Conservation (phyloP, 2,113 vertebrate genomes). For the Rhinolophus ferrumequinum region DNA sequence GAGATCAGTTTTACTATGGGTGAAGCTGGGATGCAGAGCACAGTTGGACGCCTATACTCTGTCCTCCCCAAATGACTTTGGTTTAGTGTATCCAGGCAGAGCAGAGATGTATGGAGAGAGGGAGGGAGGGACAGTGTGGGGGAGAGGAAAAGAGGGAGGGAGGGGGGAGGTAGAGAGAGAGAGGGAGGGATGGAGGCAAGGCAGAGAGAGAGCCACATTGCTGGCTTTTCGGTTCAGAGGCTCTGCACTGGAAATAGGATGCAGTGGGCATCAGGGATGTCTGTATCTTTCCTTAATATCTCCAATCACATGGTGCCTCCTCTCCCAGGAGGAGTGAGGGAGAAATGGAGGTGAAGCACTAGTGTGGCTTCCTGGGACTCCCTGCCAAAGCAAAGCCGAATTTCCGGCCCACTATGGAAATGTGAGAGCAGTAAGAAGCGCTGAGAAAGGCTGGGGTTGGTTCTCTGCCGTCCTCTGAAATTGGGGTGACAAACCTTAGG, state of each 20-base stretch:
- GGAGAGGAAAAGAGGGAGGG: too few relatives aligned
- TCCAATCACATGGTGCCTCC: not conserved
- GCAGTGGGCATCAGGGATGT: not conserved
- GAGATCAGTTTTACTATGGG: too few relatives aligned
- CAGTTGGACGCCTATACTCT: not conserved
- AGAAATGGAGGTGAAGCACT: not conserved
- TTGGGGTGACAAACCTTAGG: not conserved
- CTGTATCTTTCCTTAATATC: not conserved
- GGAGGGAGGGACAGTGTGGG: not conserved
- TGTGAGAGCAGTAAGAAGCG: not conserved
- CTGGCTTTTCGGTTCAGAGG: not conserved
- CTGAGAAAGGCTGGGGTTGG: not conserved
- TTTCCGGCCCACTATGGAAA: not conserved
- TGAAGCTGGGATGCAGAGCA: not conserved
- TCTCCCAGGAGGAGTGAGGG: too few relatives aligned
- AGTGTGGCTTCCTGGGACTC: not conserved
- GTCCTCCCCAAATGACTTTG: not conserved
- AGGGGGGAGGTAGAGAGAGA: too few relatives aligned
- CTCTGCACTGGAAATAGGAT: not conserved
- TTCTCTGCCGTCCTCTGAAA: not conserved
- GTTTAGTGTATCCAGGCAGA: too few relatives aligned
- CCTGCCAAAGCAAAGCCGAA: not conserved
- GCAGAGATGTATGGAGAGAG: not conserved
- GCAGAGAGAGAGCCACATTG: not conserved
- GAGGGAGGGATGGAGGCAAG: too few relatives aligned